Evolutionary conservation across 2,888 invertebrate species (phyloP), one percentile per base, ranked within the genome.

Genomic region (Pterostichus niger): DNA sequence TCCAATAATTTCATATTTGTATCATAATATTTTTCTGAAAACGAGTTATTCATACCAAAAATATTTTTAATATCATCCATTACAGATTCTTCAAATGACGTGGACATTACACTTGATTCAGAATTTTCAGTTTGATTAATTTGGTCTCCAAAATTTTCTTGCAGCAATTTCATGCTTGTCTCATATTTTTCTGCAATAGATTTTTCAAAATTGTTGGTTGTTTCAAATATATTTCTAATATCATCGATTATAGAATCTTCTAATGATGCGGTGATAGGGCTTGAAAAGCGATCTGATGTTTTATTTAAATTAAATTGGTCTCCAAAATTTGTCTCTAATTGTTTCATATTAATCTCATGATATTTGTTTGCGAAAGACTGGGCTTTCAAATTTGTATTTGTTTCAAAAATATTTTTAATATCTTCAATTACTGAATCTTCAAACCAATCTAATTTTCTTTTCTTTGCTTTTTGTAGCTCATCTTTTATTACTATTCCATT

Each of bases 211-310:
- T 71, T 44, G 10, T 71, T 71, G 3, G 68, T 71, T 10, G 68
- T 71, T 71, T 71, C 15, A 15, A 71, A 13, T 15, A 71, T 71
- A 44, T 40, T 71, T 71, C 40, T 71, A 11, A 71, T 40, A 15
- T 44, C 68, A 13, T 40, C 68, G 10, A 44, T 40, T 7, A 44
- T 71, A 17, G 68, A 71, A 17, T 71, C 40, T 44, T 40, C 68
- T 17, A 17, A 64, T 59, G 17, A 17, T 11, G 24, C 31, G 17
- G 59, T 33, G 31, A 64, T 31, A 35, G 33, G 7, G 13, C 64
- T 35, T 9, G 59, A 31, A 11, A 24, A 59, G 6, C 11, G 17
- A 59, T 59, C 59, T 40, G 40, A 40, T 7, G 40, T 3, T 40
- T 40, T 40, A 40, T 40, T 40, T 40, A 40, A 40, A 40, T 40